Evolutionary conservation across 2,888 invertebrate species (phyloP), one percentile per base, ranked within the genome.

Genomic region (Coelopa pilipes): DNA sequence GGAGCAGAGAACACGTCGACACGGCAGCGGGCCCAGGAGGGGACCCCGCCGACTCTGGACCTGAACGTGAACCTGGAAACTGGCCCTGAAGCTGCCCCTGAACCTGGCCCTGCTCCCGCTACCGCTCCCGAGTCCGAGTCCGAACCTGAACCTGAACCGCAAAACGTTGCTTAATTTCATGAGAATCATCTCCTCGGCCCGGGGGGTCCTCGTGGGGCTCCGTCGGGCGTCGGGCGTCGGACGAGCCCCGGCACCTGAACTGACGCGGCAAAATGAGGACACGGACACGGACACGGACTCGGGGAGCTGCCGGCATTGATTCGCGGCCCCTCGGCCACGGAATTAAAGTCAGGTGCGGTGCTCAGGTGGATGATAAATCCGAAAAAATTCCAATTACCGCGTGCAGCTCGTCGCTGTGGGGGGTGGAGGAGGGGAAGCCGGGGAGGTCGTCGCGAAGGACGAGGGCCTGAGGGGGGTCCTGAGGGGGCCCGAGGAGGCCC

Each of bases 1-100:
- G 72, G 70, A 67, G 70, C 70, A 53, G 62, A 21, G 62, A 34
- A 50, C 70, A 62, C 53, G 70, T 70, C 70, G 70, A 47, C 70
- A 62, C 70, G 49, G 50, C 7, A 11, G 34, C 24, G n/a, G 21
- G 24, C 19, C 57, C 13, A 24, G 24, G 19, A 9, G n/a, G n/a
- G 10, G n/a, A 9, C 53, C 2, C 13, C 19, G 12, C 19, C 57
- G 24, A 13, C 11, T 21, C 21, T 12, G 17, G 13, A 19, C 55
- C n/a, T n/a, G n/a, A n/a, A n/a, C n/a, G n/a, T n/a, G n/a, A n/a
- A 55, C 55, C 55, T 19, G 19, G 1, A 12, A 12, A 1, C 55
- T 55, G 17, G 19, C 17, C 55, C 17, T 55, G 17, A 19, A 19
- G 55, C 2, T 55, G 12, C 55, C 17, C 17, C 19, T 55, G 17